Conservation (phyloP, 2,113 vertebrate genomes). For the Albula glossodonta region DNA sequence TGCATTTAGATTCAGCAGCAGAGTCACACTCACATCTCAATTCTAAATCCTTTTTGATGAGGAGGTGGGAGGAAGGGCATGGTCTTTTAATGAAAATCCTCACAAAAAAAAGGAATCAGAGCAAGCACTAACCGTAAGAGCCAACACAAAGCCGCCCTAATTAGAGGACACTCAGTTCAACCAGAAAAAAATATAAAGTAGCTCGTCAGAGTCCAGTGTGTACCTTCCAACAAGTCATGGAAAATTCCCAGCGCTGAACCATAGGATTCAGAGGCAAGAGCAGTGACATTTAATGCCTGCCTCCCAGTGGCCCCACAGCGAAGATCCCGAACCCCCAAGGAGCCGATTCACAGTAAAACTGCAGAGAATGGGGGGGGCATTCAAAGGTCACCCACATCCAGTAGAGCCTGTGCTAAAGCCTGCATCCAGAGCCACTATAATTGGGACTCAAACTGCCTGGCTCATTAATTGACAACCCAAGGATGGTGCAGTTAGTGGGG, state of each 20-base stretch:
- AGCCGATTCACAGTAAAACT: constrained; percentile 15
- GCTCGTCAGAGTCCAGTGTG: background rate
- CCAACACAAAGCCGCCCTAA: background rate
- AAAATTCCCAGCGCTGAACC: background rate
- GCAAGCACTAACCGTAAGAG: background rate
- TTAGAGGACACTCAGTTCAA: background rate
- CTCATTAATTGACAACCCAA: constrained; percentile 32
- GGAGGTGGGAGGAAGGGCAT: background rate
- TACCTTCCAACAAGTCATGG: background rate
- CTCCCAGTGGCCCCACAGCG: background rate
- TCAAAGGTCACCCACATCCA: constrained; percentile 43
- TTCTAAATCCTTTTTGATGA: background rate
- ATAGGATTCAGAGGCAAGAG: constrained; percentile 34
- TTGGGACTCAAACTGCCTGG: constrained; percentile 26
- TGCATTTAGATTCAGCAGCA: background rate
- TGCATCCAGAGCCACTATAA: constrained; percentile 19
- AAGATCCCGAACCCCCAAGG: background rate
- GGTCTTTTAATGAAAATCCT: constrained; percentile 4
- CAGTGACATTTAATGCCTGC: constrained; percentile 49
- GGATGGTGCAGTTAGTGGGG: constrained; percentile 20
- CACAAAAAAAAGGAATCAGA: constrained; percentile 13
- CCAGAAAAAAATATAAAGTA: background rate
- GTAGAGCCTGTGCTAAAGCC: constrained; percentile 23
- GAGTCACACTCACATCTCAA: constrained; percentile 5
- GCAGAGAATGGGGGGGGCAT: constrained; percentile 28